These are phyloP conservation scores for Zosterops japonicus DNA, from an alignment of 2,113 vertebrate species.

Conservation along the genomic window DNA sequence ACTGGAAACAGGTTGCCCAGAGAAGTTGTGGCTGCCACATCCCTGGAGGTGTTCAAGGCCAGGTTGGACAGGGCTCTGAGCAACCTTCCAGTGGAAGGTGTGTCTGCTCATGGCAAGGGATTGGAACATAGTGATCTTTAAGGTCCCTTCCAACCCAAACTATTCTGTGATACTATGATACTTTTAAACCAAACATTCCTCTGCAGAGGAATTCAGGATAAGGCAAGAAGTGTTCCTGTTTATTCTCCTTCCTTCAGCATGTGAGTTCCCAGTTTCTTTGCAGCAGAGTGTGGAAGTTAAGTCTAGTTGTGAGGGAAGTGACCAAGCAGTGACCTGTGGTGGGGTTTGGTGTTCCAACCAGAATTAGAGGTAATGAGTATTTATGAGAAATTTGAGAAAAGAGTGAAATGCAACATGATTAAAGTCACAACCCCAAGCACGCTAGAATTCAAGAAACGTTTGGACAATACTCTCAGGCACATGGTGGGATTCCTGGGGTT, in stretches of 20 bases:
- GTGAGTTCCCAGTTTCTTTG: background rate
- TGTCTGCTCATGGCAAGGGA: background rate
- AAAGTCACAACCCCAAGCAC: background rate
- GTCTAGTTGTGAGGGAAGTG: background rate
- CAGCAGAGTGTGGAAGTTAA: background rate
- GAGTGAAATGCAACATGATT: background rate
- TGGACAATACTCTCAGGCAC: background rate
- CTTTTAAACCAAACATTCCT: background rate
- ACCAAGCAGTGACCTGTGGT: background rate
- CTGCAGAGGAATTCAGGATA: background rate
- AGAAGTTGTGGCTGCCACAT: background rate
- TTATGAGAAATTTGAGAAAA: background rate
- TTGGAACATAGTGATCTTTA: background rate
- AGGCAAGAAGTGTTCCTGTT: constrained; percentile 4
- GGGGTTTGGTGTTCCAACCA: background rate
- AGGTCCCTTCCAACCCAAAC: background rate
- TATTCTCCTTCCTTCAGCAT: background rate
- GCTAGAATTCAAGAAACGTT: background rate
- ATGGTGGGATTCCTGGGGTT: background rate
- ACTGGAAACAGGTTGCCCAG: background rate
- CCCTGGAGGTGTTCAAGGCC: background rate
- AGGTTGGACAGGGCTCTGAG: background rate
- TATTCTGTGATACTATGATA: background rate
- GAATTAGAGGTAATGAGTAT: background rate
- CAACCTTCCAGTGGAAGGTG: background rate